These are phyloP conservation scores for Pelobates fuscus DNA, from an alignment of 2,113 vertebrate genomes.

Conservation along the genomic window DNA sequence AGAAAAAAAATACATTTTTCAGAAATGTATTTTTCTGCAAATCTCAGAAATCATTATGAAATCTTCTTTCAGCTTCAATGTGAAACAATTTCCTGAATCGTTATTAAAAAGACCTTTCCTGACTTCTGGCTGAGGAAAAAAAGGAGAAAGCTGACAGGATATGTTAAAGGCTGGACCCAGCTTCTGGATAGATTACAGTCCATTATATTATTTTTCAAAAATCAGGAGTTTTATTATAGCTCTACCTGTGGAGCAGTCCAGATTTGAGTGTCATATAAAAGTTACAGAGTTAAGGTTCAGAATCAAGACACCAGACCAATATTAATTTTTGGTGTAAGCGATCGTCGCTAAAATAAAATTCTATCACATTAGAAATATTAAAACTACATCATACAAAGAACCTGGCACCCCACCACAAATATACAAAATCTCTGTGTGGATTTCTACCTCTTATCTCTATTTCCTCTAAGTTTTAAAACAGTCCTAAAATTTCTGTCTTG, in stretches of 20 bases:
- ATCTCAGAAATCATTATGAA: conserved; percentile 23
- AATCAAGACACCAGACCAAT: conserved; percentile 17
- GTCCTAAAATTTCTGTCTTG: conserved; percentile 36
- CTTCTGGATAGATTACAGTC: conserved; percentile 9
- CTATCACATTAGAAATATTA: not conserved
- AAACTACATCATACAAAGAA: not conserved
- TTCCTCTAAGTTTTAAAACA: conserved; percentile 18
- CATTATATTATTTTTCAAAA: conserved; percentile 30
- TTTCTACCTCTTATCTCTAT: conserved; percentile 30
- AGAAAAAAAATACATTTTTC: not conserved
- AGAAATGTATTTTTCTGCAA: not conserved
- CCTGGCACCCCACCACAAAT: not conserved
- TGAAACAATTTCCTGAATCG: conserved; percentile 26
- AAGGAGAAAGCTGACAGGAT: conserved; percentile 26
- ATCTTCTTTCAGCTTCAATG: conserved; percentile 17
- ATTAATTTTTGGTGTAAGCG: not conserved
- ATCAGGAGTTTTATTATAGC: conserved; percentile 12
- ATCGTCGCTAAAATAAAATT: not conserved
- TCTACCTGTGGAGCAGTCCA: not conserved
- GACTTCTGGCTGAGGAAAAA: conserved; percentile 40
- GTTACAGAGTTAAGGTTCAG: not conserved
- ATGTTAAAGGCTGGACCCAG: conserved; percentile 1
- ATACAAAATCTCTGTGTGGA: not conserved
- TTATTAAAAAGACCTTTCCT: conserved; percentile 46
- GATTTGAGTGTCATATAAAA: conserved; percentile 2